Evolutionary conservation across 1,140 invertebrate genomes (phyloP), one percentile per base, ranked within the genome.

Genomic region (Caenorhabditis latens): DNA sequence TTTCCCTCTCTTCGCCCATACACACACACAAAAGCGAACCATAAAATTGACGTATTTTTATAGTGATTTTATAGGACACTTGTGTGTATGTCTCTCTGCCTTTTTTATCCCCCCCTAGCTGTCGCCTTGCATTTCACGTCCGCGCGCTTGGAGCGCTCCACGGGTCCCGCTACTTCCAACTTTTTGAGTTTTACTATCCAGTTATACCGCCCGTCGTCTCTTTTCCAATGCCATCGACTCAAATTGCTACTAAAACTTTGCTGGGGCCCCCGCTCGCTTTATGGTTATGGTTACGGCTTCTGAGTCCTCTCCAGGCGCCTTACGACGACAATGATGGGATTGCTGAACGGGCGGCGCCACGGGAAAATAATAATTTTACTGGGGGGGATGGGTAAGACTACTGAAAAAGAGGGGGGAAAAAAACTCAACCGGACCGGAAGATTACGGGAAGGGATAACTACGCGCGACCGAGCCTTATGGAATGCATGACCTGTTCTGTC

Each of bases 1-100:
- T 32, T 2, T 32, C 32, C 2, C 2, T 32, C 32, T 32, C 32
- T 2, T 32, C 32, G 2, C 32, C 32, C 32, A n/a, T n/a, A 32
- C 71, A 50, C 71, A 79, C 71, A 79, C 71, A 79, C 46, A 46
- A 46, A 79, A 46, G 53, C 71, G 71, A 79, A 79, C 71, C 71
- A 79, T 79, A 79, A 79, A 79, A 79, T 79, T 79, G 71, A 79
- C 71, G 71, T 79, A 79, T 79, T 79, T 79, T 79, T 79, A 79
- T 79, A 79, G 71, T 79, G 71, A 79, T 79, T 79, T 79, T 79
- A 79, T 79, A 79, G 71, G 71, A 79, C 71, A 79, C 71, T 79
- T 79, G 71, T 50, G 71, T 50, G 71, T 79, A 79, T 79, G 71
- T 79, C 71, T 79, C 71, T 79, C 71, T 79, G 71, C 71, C 71